These are phyloP conservation scores for Acanthurus leucopareius DNA, from an alignment of 2,797 vertebrate species.

Conservation along the genomic window DNA sequence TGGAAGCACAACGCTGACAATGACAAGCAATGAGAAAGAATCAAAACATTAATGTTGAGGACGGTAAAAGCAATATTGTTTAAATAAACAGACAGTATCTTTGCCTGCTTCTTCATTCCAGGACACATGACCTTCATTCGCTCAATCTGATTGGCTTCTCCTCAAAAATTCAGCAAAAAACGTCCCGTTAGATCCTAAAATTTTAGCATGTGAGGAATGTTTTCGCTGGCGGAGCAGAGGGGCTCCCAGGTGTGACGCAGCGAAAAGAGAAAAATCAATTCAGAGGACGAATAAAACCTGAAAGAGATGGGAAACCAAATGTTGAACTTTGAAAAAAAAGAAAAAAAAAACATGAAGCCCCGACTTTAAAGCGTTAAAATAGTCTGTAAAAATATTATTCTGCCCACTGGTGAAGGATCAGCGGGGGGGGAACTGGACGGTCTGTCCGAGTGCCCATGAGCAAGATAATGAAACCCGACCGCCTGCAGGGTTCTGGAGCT, in stretches of 20 bases:
- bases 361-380: slow-evolving; percentile 21
- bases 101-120: background rate
- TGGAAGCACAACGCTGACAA: too few relatives aligned
- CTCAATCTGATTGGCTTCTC: background rate
- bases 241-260: background rate
- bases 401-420: background rate
- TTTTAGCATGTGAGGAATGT: slow-evolving; percentile 20
- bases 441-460: background rate
- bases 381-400: slow-evolving; percentile 40
- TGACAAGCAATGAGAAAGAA: background rate
- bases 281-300: slow-evolving; percentile 15
- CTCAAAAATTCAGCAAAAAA: background rate
- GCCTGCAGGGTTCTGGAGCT: background rate
- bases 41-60: background rate
- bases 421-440: background rate
- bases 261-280: slow-evolving; percentile 5
- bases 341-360: background rate
- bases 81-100: background rate
- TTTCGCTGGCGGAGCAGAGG: slow-evolving; percentile 14
- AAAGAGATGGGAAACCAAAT: background rate
- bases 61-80: background rate
- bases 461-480: background rate
- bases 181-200: background rate
- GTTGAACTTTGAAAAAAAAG: slow-evolving; percentile 10
- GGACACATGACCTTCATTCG: background rate